Percentiles rank a stretch among this genome's conserved stretches.
These are phyloP conservation scores for Allophyes oxyacanthae DNA, from an alignment of 2,888 invertebrate species.

Conservation along the genomic window DNA sequence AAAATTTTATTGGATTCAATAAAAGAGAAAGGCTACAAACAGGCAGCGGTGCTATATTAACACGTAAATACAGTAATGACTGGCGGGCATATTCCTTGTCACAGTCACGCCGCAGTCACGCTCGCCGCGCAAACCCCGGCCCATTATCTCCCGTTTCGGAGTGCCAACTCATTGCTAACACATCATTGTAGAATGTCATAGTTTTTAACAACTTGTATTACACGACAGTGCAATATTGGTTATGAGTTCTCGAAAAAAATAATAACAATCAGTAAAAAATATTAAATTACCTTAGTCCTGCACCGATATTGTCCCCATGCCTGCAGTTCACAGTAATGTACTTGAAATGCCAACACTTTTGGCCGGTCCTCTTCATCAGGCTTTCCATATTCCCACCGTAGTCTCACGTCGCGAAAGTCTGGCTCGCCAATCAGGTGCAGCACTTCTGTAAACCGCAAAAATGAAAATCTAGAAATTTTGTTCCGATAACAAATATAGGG, in stretches of 20 bases:
- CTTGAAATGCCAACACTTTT: conserved; percentile 90
- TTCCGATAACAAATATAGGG: conserved; percentile 46
- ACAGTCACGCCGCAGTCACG: conserved; percentile 70
- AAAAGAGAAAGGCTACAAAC: conserved; percentile 53
- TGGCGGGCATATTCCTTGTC: conserved; percentile 64
- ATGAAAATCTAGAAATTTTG: conserved; percentile 26
- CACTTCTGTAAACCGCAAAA: conserved; percentile 83
- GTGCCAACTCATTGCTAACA: conserved; percentile 62
- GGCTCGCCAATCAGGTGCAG: conserved; percentile 91
- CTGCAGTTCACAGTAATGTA: conserved; percentile 94
- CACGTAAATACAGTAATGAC: conserved; percentile 64
- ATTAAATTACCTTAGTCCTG: conserved; percentile 88
- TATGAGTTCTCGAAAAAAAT: not conserved
- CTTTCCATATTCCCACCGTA: conserved; percentile 90
- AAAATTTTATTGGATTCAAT: conserved; percentile 43
- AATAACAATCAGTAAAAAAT: not conserved
- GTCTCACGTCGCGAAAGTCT: conserved; percentile 90
- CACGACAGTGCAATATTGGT: conserved; percentile 10
- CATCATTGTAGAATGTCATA: conserved; percentile 47
- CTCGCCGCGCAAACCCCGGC: conserved; percentile 64
- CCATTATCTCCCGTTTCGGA: conserved; percentile 80
- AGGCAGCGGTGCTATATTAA: conserved; percentile 59
- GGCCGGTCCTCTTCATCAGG: conserved; percentile 74
- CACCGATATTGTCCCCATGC: conserved; percentile 94
- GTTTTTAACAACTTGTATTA: conserved; percentile 44